These are phyloP conservation scores for Dastarcus helophoroides DNA, from an alignment of 2,888 invertebrate genomes.

Conservation along the genomic window DNA sequence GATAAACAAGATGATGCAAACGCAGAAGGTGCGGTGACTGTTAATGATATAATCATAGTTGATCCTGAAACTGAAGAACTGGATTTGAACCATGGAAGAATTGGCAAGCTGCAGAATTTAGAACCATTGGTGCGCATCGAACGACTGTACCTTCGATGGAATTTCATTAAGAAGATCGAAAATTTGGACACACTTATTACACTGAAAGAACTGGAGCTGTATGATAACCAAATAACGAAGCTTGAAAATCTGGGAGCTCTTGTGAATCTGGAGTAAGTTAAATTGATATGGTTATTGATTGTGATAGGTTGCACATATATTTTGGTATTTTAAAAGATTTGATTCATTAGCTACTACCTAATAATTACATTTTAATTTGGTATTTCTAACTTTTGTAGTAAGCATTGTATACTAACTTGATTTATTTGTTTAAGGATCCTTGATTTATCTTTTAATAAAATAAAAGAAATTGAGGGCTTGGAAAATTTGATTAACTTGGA, in stretches of 20 bases:
- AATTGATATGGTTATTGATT: too few species aligned
- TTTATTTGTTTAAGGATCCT: constrained; percentile 52
- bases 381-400: too few species aligned
- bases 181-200: constrained; percentile 66
- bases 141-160: constrained; percentile 83
- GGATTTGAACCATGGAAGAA: constrained; percentile 84
- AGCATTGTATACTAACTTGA: constrained; percentile 5
- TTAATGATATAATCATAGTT: constrained; percentile 52
- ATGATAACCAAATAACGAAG: constrained; percentile 90
- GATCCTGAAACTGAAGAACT: constrained; percentile 58
- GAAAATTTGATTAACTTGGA: constrained; percentile 61
- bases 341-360: too few species aligned
- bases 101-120: constrained; percentile 74
- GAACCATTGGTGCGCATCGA: constrained; percentile 66
- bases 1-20: constrained; percentile 4
- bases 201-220: constrained; percentile 80
- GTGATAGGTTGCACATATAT: not conserved
- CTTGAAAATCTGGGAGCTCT: constrained; percentile 84
- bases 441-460: constrained; percentile 92
- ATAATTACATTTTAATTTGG: constrained; percentile 4
- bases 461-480: constrained; percentile 76
- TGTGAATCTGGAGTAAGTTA: constrained; percentile 82
- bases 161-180: constrained; percentile 89
- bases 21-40: constrained; percentile 22
- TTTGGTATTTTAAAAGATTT: constrained; percentile 1